Conservation (phyloP, 2,113 vertebrate genomes). For the Numenius arquata region DNA sequence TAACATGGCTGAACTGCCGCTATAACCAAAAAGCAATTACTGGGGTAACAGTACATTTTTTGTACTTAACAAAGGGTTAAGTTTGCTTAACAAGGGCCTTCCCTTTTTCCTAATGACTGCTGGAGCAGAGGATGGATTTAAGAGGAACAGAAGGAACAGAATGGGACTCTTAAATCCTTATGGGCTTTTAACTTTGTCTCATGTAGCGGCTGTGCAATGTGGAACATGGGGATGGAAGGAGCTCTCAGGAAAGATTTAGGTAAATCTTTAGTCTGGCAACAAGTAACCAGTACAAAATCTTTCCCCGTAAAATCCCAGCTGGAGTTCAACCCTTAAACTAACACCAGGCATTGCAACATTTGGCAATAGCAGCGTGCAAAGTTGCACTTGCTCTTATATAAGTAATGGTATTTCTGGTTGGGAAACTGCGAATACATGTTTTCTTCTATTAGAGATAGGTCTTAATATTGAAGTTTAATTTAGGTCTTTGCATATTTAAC, state of each 20-base stretch:
- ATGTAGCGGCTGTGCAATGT: neutral
- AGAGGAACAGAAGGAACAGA: neutral
- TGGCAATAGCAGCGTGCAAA: neutral
- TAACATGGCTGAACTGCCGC: fast-evolving
- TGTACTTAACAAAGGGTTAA: too few relatives aligned
- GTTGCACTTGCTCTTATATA: neutral
- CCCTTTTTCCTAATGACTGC: neutral
- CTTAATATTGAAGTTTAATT: neutral
- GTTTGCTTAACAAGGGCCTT: neutral
- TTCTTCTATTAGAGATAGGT: neutral
- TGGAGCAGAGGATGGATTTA: neutral
- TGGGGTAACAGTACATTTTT: neutral
- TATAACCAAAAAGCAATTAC: neutral
- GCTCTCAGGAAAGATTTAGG: neutral
- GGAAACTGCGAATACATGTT: neutral
- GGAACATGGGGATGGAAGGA: neutral
- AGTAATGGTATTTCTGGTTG: neutral
- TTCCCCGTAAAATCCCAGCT: neutral
- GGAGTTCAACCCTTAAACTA: neutral
- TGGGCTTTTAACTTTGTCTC: neutral
- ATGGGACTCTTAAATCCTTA: neutral
- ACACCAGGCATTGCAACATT: neutral
- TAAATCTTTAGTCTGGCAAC: neutral
- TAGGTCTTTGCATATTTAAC: neutral
- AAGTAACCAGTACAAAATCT: neutral